phyloP scores from a whole-genome alignment of 2,888 invertebrate genomes.

The Blastobasis lacticolella region DNA sequence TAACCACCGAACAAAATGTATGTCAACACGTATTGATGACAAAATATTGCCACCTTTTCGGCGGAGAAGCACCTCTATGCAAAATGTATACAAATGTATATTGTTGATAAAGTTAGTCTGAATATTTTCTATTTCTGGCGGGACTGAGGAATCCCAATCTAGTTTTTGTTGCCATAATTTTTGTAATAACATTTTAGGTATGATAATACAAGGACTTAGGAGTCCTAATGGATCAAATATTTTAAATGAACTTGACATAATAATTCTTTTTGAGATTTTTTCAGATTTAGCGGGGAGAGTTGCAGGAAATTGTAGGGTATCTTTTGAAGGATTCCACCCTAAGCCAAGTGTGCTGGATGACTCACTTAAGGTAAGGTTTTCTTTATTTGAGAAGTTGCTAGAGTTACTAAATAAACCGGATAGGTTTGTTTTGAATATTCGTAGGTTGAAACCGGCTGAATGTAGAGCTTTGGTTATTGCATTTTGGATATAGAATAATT shows the following conservation, averaged over 20 bases:
- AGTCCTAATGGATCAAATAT: conserved; percentile 16
- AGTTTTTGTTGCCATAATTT: conserved; percentile 11
- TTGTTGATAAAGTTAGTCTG: too few relatives aligned
- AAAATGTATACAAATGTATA: too few relatives aligned
- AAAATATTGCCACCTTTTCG: too few relatives aligned
- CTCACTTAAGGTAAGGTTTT: conserved; percentile 13
- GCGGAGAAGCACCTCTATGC: too few relatives aligned
- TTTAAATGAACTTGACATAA: conserved; percentile 17
- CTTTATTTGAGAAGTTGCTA: conserved; percentile 1
- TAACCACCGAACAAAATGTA: too few relatives aligned
- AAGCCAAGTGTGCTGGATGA: conserved; percentile 16
- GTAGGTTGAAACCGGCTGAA: conserved; percentile 11
- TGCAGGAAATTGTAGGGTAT: conserved; percentile 14
- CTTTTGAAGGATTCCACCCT: conserved; percentile 13
- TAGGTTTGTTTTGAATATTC: conserved; percentile 13
- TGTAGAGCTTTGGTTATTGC: neutral
- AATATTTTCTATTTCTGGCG: too few relatives aligned
- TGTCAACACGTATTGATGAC: too few relatives aligned
- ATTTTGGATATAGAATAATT: neutral
- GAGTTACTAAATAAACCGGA: conserved; percentile 5
- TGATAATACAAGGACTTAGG: conserved; percentile 6
- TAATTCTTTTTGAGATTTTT: conserved; percentile 13
- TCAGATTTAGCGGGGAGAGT: conserved; percentile 1
- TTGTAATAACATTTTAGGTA: conserved; percentile 14
- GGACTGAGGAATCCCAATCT: too few relatives aligned